Evolutionary conservation across 2,888 invertebrate species (phyloP), one percentile per base, ranked within the genome.

Genomic region (Scotopteryx bipunctaria): DNA sequence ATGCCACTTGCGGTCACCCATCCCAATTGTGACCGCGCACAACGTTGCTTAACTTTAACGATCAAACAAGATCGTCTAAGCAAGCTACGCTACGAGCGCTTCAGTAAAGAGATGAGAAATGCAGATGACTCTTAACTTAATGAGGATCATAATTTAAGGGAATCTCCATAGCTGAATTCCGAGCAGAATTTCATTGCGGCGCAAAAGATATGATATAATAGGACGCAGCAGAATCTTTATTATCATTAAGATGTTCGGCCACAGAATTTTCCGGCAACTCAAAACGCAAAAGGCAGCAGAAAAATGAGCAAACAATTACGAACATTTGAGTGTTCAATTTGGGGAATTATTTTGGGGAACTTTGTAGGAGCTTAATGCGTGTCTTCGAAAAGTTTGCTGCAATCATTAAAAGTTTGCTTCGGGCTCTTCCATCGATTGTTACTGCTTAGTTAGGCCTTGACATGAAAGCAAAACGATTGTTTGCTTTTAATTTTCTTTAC

Each of bases 391-490:
- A 62, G 50, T 66, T 64, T 36, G 45, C 33, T 62, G 61, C 61
- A 63, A 55, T 65, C 61, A 61, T 65, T 67, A 64, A 61, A 67
- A 64, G 57, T 67, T 67, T 41, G 21, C 37, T 47, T 47, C 38
- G 47, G 43, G 51, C 47, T 61, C 32, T 59, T 42, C 41, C 59
- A 57, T 65, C 61, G 58, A 63, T 63, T 57, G 61, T 45, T 41
- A 49, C 21, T 45, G 35, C 54, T 29, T 54, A 57, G 55, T 48
- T 45, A 56, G 53, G 47, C 61, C 61, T 62, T 61, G 57, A 60
- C 57, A 55, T 52, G 55, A 35, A 54, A 51, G 17, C 33, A 31
- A 36, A 51, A 32, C 47, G 49, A 53, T 53, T 58, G 51, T 59
- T 59, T 58, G 57, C 53, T 59, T 61, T 56, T 53, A 61, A 50